These are phyloP conservation scores for Glaucopsyche alexis DNA, from an alignment of 2,888 invertebrate species.

Conservation along the genomic window DNA sequence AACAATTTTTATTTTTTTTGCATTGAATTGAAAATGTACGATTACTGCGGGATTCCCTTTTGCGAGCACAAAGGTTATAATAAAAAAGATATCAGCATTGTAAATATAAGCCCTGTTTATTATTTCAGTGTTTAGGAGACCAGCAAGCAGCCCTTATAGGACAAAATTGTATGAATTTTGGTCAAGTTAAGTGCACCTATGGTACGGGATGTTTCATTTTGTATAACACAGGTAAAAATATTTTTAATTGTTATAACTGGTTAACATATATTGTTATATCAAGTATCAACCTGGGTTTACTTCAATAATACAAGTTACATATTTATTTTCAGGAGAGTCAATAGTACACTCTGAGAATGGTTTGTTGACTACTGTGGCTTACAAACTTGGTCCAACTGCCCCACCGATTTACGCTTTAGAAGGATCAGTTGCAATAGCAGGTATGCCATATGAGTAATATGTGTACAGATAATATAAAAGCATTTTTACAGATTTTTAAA, in stretches of 20 bases:
- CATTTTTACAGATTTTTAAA: neutral
- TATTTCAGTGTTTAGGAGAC: conserved; percentile 91
- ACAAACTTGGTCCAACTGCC: conserved; percentile 88
- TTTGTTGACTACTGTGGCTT: conserved; percentile 94
- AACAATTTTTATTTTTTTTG: no score
- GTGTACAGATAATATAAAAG: neutral
- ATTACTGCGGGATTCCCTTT: no score
- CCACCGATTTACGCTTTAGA: conserved; percentile 93
- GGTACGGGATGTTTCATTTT: conserved; percentile 97
- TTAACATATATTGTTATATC: neutral
- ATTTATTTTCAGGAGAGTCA: conserved; percentile 77
- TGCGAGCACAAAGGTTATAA: no score
- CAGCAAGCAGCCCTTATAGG: conserved; percentile 97
- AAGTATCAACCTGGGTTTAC: neutral
- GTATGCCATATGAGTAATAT: conserved; percentile 46
- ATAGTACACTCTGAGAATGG: conserved; percentile 92
- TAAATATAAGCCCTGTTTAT: conserved; percentile 10
- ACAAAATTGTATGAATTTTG: conserved; percentile 92
- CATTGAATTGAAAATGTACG: no score
- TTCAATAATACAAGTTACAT: no score
- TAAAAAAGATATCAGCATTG: no score
- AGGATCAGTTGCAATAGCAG: conserved; percentile 93
- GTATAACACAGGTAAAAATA: conserved; percentile 89
- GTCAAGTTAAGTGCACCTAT: conserved; percentile 96
- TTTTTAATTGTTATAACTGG: neutral